phyloP scores from a whole-genome alignment of 1,140 invertebrate genomes.

The Paracyclopina nana region DNA sequence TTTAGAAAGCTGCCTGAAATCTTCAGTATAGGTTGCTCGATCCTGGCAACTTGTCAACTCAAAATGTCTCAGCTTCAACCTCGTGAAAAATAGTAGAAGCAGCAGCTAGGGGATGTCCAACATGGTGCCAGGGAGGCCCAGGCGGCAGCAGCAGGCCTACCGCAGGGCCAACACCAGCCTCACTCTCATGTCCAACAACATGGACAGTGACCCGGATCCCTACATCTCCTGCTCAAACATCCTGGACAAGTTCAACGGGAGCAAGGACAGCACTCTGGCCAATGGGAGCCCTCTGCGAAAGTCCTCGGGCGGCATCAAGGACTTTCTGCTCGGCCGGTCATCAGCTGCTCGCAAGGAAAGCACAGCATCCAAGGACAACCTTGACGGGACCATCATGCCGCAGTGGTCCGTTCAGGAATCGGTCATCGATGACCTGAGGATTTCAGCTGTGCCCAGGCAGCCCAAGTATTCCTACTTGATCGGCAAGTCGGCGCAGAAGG shows the following conservation, averaged over 20 bases:
- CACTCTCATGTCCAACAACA: neutral
- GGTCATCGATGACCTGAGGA: neutral
- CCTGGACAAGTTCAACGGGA: too few species aligned
- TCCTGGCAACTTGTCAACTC: too few species aligned
- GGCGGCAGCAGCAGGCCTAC: neutral
- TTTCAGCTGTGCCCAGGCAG: neutral
- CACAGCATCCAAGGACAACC: neutral
- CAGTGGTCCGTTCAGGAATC: neutral
- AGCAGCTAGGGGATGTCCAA: too few species aligned
- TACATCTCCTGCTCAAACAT: too few species aligned
- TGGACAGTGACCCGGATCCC: neutral
- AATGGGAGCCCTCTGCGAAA: too few species aligned
- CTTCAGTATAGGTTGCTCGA: too few species aligned
- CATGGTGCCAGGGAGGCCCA: neutral
- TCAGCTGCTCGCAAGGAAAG: neutral
- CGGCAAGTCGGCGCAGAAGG: too few species aligned
- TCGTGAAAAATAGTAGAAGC: too few species aligned
- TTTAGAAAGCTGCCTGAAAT: too few species aligned
- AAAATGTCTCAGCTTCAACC: too few species aligned
- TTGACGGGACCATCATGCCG: neutral
- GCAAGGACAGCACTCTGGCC: too few species aligned
- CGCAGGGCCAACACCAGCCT: slow-evolving; percentile 1
- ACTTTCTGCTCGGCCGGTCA: neutral
- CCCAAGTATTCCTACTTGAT: slow-evolving; percentile 10
- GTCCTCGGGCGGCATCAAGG: neutral